phyloP scores from a whole-genome alignment of 2,797 vertebrate genomes.

The Sternarchorhynchus goeldii region DNA sequence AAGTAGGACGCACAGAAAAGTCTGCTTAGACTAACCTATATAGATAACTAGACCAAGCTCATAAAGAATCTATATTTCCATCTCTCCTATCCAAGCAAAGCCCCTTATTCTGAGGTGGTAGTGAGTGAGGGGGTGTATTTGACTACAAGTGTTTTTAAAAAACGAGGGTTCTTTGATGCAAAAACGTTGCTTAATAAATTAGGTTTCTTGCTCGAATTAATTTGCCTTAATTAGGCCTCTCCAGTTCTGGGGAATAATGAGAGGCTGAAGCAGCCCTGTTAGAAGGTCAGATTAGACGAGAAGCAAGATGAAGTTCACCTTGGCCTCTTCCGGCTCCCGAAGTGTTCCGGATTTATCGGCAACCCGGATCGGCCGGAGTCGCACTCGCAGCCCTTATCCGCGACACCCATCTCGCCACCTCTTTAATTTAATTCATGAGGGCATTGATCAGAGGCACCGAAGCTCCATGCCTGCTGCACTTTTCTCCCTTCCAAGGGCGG shows the following conservation, averaged over 20 bases:
- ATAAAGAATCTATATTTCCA: conserved; percentile 24
- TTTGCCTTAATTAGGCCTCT: conserved; percentile 55
- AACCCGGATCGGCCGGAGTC: conserved; percentile 40
- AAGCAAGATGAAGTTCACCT: conserved; percentile 39
- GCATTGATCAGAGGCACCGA: conserved; percentile 48
- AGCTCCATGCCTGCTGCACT: conserved; percentile 10
- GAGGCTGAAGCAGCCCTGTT: conserved; percentile 37
- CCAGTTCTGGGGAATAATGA: conserved; percentile 34
- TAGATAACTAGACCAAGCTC: conserved; percentile 13
- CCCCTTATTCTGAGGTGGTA: conserved; percentile 2
- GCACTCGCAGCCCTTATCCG: conserved; percentile 44
- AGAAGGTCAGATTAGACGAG: conserved; percentile 41
- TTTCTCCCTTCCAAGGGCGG: conserved; percentile 36
- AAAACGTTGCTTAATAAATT: conserved; percentile 52
- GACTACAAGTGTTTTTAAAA: conserved; percentile 17
- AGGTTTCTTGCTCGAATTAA: conserved; percentile 54
- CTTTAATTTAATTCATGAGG: conserved; percentile 58
- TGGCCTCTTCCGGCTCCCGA: conserved; percentile 33
- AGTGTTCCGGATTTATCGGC: conserved; percentile 47
- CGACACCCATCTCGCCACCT: conserved; percentile 44
- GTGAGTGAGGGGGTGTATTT: conserved; percentile 5
- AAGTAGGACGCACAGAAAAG: conserved; percentile 22
- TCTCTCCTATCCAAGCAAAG: neutral
- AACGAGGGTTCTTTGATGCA: conserved; percentile 49
- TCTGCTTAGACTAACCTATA: conserved; percentile 25